phyloP scores from a whole-genome alignment of 2,888 invertebrate species.

The Ichneumoninae sp. region DNA sequence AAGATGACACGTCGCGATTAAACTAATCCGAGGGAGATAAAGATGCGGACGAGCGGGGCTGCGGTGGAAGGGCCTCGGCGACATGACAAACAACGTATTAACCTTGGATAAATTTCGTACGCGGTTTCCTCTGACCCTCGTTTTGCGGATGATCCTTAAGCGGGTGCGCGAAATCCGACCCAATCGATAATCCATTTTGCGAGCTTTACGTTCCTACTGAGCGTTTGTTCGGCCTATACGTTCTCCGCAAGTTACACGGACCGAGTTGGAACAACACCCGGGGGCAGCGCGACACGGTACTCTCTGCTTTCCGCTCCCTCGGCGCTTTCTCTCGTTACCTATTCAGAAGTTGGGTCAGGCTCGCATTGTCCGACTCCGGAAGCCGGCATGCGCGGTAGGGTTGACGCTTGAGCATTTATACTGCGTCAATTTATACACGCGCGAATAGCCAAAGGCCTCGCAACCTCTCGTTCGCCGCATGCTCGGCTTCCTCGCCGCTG shows the following conservation, averaged over 20 bases:
- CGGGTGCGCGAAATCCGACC: constrained; percentile 35
- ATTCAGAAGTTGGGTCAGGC: constrained; percentile 48
- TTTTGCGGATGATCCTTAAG: constrained; percentile 2
- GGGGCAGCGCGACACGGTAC: neutral
- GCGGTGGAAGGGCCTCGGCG: constrained; percentile 10
- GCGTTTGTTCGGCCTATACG: constrained; percentile 5
- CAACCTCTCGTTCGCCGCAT: neutral
- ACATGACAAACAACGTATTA: constrained; percentile 62
- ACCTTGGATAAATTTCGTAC: constrained; percentile 55
- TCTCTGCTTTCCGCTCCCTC: constrained; percentile 1
- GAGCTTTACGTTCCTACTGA: constrained; percentile 42
- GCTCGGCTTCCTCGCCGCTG: neutral
- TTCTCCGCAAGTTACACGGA: constrained; percentile 33
- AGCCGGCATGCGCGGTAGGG: neutral
- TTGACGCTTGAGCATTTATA: neutral
- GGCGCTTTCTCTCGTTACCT: constrained; percentile 30
- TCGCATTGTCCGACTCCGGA: constrained; percentile 31
- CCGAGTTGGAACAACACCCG: constrained; percentile 17
- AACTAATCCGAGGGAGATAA: constrained; percentile 20
- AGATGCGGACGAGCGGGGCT: constrained; percentile 1
- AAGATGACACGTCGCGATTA: constrained; percentile 26
- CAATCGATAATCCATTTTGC: constrained; percentile 65
- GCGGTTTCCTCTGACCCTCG: constrained; percentile 13
- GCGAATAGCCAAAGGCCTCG: constrained; percentile 22
- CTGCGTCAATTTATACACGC: constrained; percentile 20